Conservation (phyloP, 2,888 invertebrate genomes). For the Sphinx pinastri region DNA sequence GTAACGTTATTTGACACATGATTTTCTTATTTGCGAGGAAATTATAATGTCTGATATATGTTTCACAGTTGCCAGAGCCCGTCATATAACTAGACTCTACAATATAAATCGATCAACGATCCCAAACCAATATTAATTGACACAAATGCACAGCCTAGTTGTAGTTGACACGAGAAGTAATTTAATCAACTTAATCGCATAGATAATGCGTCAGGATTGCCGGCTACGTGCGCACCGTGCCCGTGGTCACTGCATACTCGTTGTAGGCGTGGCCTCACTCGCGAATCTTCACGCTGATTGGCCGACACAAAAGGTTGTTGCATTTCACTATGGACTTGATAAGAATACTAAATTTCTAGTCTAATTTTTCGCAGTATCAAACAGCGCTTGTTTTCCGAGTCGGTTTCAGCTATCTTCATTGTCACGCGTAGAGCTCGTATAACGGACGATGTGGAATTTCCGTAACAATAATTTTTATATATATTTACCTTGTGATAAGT, state of each 20-base stretch:
- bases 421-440: background rate
- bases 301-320: constrained; percentile 66
- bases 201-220: constrained; percentile 42
- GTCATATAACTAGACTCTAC: background rate
- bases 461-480: constrained; percentile 28
- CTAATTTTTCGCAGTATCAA: constrained; percentile 47
- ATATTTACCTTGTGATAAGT: constrained; percentile 29
- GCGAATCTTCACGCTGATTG: constrained; percentile 62
- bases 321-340: constrained; percentile 71
- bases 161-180: constrained; percentile 31
- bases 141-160: background rate
- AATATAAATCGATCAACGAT: background rate
- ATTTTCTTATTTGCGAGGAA: no score
- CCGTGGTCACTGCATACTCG: constrained; percentile 54
- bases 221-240: constrained; percentile 40
- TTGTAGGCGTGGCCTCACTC: constrained; percentile 72
- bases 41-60: no score
- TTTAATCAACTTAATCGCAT: constrained; percentile 42
- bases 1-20: no score
- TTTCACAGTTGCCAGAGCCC: background rate
- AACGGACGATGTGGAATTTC: constrained; percentile 4
- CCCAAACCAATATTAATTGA: background rate
- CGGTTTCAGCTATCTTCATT: background rate
- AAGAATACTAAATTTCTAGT: constrained; percentile 63
- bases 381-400: constrained; percentile 20